Evolutionary conservation across 1,140 invertebrate species (phyloP).

Genomic region (Drosophila ercepeae): DNA sequence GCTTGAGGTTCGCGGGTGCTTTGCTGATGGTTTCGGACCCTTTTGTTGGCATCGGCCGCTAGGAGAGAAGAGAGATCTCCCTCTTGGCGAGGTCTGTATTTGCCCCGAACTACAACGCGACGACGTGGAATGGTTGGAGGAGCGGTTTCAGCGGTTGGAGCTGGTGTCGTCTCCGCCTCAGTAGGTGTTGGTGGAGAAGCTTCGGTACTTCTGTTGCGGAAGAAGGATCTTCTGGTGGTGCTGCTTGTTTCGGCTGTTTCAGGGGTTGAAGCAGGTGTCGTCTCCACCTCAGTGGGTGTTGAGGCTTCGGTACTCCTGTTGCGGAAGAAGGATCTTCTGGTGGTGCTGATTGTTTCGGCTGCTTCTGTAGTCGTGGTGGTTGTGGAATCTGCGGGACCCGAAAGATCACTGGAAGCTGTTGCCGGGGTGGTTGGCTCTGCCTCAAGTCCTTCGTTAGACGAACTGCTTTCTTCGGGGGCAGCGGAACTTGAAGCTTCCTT

Average conservation of each 20-base stretch:
- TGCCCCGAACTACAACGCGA: constrained; percentile 55
- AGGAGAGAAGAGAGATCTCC: constrained; percentile 67
- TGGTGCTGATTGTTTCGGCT: constrained; percentile 11
- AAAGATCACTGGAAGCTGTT: constrained; percentile 12
- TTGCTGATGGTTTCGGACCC: constrained; percentile 11
- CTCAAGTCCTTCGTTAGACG: neutral
- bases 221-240: constrained; percentile 15
- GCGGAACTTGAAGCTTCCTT: neutral
- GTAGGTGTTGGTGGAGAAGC: constrained; percentile 6
- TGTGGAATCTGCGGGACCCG: constrained; percentile 3
- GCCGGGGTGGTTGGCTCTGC: neutral
- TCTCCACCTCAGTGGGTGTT: neutral
- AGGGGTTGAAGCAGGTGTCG: too few relatives aligned
- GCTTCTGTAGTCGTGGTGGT: constrained; percentile 8
- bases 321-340: constrained; percentile 18
- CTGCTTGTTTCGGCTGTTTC: too few relatives aligned
- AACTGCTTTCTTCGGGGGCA: neutral
- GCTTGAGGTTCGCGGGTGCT: constrained; percentile 15
- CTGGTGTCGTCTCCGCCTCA: neutral
- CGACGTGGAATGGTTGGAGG: constrained; percentile 13
- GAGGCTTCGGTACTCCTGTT: constrained; percentile 30
- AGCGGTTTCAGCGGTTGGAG: constrained; percentile 26
- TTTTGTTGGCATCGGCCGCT: constrained; percentile 59
- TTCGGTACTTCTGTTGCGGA: constrained; percentile 33
- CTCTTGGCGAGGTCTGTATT: constrained; percentile 56